Percentiles rank a stretch among this genome's conserved stretches.
phyloP scores from a whole-genome alignment of 2,888 invertebrate species.

The Drosophila tanythrix region DNA sequence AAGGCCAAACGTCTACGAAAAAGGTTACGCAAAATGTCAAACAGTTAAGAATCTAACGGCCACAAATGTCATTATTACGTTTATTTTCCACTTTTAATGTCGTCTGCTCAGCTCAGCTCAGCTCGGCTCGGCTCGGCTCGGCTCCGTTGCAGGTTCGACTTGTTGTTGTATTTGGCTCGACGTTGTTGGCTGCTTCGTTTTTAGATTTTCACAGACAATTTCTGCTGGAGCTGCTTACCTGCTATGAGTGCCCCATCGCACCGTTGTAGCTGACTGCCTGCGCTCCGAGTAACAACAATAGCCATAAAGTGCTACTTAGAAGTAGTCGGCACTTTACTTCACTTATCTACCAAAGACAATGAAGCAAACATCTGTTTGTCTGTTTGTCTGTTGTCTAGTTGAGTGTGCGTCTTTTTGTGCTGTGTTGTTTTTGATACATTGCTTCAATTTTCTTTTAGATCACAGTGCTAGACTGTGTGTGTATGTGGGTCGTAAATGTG shows the following conservation, averaged over 20 bases:
- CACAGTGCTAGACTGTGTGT: slow-evolving; percentile 18
- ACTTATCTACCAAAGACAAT: slow-evolving; percentile 23
- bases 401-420: slow-evolving; percentile 5
- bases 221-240: slow-evolving; percentile 43
- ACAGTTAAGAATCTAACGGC: slow-evolving; percentile 84
- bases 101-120: slow-evolving; percentile 56
- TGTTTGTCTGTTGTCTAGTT: not conserved
- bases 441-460: slow-evolving; percentile 37
- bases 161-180: slow-evolving; percentile 36
- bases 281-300: slow-evolving; percentile 33
- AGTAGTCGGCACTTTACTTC: slow-evolving; percentile 36
- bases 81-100: slow-evolving; percentile 79
- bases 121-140: slow-evolving; percentile 43
- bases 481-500: slow-evolving; percentile 42
- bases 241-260: slow-evolving; percentile 10
- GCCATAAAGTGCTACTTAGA: slow-evolving; percentile 56
- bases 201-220: slow-evolving; percentile 62
- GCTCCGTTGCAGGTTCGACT: slow-evolving; percentile 26
- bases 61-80: slow-evolving; percentile 81
- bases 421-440: slow-evolving; percentile 13
- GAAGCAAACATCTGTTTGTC: not conserved
- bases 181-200: slow-evolving; percentile 42
- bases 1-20: slow-evolving; percentile 78
- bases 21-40: slow-evolving; percentile 84
- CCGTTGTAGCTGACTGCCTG: slow-evolving; percentile 12